These are phyloP conservation scores for Heliornis fulica DNA, from an alignment of 2,113 vertebrate species.

Conservation along the genomic window DNA sequence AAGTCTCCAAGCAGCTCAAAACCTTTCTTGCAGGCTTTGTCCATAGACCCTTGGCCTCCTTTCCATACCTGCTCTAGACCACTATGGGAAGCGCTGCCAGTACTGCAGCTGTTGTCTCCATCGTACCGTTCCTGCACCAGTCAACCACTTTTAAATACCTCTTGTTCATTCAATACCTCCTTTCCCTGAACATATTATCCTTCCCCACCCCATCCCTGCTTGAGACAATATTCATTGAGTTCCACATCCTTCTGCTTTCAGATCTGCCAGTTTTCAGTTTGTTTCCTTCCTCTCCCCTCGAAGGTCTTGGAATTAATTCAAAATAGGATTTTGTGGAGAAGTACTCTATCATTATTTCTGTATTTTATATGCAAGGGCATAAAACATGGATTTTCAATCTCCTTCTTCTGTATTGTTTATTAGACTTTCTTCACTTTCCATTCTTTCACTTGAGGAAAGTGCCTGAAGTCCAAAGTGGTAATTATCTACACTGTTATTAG, in stretches of 20 bases:
- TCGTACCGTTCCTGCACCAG: neutral
- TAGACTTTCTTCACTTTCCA: neutral
- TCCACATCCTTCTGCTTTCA: neutral
- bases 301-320: neutral
- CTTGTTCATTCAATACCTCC: neutral
- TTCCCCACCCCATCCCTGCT: too few species aligned
- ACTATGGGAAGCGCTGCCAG: neutral
- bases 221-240: neutral
- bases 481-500: neutral
- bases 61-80: neutral
- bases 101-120: neutral
- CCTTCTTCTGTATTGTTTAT: neutral
- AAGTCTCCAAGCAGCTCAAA: neutral
- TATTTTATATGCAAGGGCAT: neutral
- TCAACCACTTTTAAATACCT: neutral
- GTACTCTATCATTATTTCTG: neutral
- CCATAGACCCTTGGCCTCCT: neutral
- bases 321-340: neutral
- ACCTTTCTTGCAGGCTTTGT: neutral
- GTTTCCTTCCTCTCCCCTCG: neutral
- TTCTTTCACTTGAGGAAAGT: neutral
- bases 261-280: neutral
- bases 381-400: neutral
- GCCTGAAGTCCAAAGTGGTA: neutral
- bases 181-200: neutral